Base-by-base conservation (phyloP, 1,140 invertebrate genomes). In the Orius insidiosus region DNA sequence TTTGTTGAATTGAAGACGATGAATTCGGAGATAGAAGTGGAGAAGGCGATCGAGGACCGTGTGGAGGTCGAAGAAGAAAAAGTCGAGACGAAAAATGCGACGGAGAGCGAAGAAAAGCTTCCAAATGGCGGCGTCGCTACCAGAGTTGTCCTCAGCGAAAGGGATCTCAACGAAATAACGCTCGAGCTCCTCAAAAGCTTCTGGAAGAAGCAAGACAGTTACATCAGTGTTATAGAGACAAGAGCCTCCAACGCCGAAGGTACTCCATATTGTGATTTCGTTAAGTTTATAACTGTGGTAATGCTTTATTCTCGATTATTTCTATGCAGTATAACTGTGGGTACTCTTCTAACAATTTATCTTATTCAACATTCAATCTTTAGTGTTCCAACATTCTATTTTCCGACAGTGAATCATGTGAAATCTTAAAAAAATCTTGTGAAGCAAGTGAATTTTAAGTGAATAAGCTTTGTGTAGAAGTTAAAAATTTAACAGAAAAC, bases 151-250 rank as follows among this genome's bases (percentile, higher is more conserved):
- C 48, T 53, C 10, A 46, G 35, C 11, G 49, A 53, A 34, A 35
- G 46, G 14, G 37, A 48, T 15, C 36, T 53, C 32, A 47, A 53
- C 24, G 19, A 45, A 5, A 32, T 49, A 2, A 10, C 52, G 15
- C 38, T 34, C n/a, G 52, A 53, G 11, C 49, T 49, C 30, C 34
- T 53, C 13, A 30, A 32, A 14, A 31, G 18, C 10, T 46, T 39
- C n/a, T 53, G 46, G 49, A 53, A 38, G 44, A 42, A 44, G 32
- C 52, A 53, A 50, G 49, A 53, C 44, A 41, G 31, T 43, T 53
- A 51, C 43, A 47, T 53, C 24, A 50, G 50, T 40, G 19, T 33
- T 6, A 44, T 53, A 35, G 46, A 51, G 47, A 32, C 52, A 24
- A 49, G 43, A 41, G 45, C 42, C 39, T 36, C 44, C 42, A 42